Evolutionary conservation across 2,888 invertebrate genomes (phyloP), one percentile per base, ranked within the genome.

Genomic region (Cenopis cana): DNA sequence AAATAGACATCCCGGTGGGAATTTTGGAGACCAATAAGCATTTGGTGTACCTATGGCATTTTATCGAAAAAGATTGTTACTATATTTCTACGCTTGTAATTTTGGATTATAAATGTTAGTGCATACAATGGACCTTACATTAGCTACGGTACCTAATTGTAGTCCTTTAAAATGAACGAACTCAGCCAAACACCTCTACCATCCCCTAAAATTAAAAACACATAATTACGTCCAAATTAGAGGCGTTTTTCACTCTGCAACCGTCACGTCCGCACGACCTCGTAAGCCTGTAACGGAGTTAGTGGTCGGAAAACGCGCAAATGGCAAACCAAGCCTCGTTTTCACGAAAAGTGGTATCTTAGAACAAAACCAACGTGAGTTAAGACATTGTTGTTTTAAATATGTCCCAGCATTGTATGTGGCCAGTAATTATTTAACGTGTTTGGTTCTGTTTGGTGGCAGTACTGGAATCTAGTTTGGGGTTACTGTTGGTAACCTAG

Each of bases 341-440:
- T 11, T 36, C 11, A 36, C n/a, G 8, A 10, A 62, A 62, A 5
- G 50, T 1, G 14, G 50, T 50, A 62, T 62, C 9, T 62, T 5
- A 46, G 12, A 9, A 61, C n/a, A 11, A 29, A 17, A 46, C 9
- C 10, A 12, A 11, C 1, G 49, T 20, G 12, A 14, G 12, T 20
- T 62, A 17, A 14, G 33, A 33, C 50, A 3, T 62, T 52, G 20
- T 36, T 4, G 9, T 36, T 18, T 61, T 9, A 29, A 24, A 17
- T 59, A 6, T 55, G 29, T 8, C 14, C 18, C 14, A n/a, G 20
- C 20, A 71, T 66, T 66, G 66, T 66, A 66, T 54, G 65, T 66
- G 52, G 54, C 55, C 54, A 20, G 65, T 71, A 71, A 71, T 71
- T 71, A 66, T 71, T 71, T 71, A 66, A 66, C 49, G 65, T 57